Conservation (phyloP, 2,113 vertebrate species). For the Menura novaehollandiae region DNA sequence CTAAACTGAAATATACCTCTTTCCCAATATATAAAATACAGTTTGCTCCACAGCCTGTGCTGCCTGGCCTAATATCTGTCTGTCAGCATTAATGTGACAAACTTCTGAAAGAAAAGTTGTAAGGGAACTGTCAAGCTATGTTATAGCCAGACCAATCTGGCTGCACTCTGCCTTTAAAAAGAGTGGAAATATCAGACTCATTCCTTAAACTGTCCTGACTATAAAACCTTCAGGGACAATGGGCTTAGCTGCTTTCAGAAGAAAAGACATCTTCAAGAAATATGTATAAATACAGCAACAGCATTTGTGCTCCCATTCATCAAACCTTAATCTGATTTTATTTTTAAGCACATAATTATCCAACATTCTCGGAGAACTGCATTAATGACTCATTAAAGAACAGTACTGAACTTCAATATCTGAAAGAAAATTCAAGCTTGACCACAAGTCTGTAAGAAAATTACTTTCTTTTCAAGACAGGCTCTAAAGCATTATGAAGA, state of each 20-base stretch:
- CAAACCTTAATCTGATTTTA: not conserved
- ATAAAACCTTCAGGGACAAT: conserved; percentile 29
- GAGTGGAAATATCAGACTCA: conserved; percentile 2
- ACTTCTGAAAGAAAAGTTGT: conserved; percentile 12
- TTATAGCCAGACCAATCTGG: not conserved
- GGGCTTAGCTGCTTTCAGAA: not conserved
- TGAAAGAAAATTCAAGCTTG: not conserved
- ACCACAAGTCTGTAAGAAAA: not conserved
- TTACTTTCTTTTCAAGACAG: not conserved
- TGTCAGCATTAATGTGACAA: conserved; percentile 30
- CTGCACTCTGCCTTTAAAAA: not conserved
- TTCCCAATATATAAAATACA: conserved; percentile 2
- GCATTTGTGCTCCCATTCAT: not conserved
- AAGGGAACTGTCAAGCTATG: conserved; percentile 17
- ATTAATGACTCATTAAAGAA: not conserved
- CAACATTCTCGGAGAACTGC: not conserved
- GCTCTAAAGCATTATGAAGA: not conserved
- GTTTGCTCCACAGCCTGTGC: not conserved
- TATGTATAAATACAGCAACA: not conserved
- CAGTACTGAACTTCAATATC: not conserved
- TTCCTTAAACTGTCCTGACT: conserved; percentile 27
- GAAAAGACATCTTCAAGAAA: not conserved
- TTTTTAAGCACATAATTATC: not conserved
- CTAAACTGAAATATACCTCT: conserved; percentile 31
- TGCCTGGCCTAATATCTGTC: conserved; percentile 46